Evolutionary conservation across 2,888 invertebrate species (phyloP).

Genomic region (Caenorhabditis panamensis): DNA sequence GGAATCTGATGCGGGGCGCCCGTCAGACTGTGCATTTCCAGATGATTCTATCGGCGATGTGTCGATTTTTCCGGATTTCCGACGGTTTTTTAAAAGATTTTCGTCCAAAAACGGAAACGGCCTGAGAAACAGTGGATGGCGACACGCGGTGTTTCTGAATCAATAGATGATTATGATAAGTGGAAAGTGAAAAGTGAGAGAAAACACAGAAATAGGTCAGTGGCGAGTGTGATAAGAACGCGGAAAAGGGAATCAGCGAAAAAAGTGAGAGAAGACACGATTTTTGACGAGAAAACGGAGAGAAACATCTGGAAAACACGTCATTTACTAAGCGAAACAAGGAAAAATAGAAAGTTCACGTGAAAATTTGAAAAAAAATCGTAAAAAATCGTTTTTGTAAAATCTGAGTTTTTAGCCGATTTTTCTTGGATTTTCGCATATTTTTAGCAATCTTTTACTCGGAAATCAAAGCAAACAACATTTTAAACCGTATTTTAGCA

Average conservation of each 20-base stretch:
- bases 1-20: constrained; percentile 72
- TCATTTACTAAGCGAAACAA: no score
- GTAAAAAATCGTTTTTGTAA: no score
- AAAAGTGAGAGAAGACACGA: background rate
- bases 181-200: constrained; percentile 10
- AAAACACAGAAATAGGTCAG: constrained; percentile 8
- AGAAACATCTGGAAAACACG: background rate
- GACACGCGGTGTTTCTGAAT: background rate
- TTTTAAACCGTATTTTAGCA: no score
- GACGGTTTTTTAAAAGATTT: background rate
- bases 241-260: background rate
- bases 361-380: background rate
- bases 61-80: background rate
- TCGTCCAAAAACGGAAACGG: background rate
- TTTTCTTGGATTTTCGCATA: no score
- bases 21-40: constrained; percentile 69
- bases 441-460: no score
- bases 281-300: background rate
- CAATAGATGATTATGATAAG: constrained; percentile 3
- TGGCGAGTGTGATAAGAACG: background rate
- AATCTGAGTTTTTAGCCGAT: no score
- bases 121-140: background rate
- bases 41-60: no score
- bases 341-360: background rate
- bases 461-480: no score